Base-by-base conservation (phyloP, 1,140 invertebrate genomes). In the Chironomus striatipennis region DNA sequence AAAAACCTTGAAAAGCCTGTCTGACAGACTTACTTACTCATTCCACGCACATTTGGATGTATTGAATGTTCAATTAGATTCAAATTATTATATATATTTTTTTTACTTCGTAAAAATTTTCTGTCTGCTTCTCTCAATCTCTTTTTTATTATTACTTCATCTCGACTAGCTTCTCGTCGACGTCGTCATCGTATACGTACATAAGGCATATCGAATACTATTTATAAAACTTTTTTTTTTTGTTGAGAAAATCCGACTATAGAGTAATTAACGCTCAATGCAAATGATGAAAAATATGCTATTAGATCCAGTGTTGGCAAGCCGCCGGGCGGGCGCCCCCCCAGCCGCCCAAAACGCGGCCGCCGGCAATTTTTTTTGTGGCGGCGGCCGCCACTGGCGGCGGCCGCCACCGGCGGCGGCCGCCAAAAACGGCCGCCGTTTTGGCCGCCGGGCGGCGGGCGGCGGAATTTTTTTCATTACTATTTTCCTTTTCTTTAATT, bases 21-120 rank as follows among this genome's bases (percentile, higher is more conserved):
- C 47, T 57, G 12, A 10, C 43, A 10, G 43, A 10, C 43, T 47
- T 15, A 10, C 47, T 57, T n/a, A n/a, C 47, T 57, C n/a, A 57
- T 57, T 57, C 12, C 12, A 57, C 12, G n/a, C 47, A 57, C 12
- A 34, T 34, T 34, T 34, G 24, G 24, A 34, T 34, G 24, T 34
- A 34, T 34, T 34, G 24, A 34, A 34, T 34, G 12, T 57, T 57
- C 47, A 57, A 57, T 57, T 57, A n/a, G 47, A 12, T 57, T 57
- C n/a, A 57, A 57, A 57, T 57, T n/a, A 57, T 57, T 57, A n/a
- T 47, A 47, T 47, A n/a, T n/a, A n/a, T n/a, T n/a, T n/a, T n/a
- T n/a, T n/a, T 57, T 57, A 12, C 5, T 57, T 57, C 12, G 12
- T 15, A 12, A 57, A 57, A 9, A 7, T 47, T 15, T 9, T 47